These are phyloP conservation scores for Noturus placidus DNA, from an alignment of 2,113 vertebrate genomes.

Conservation along the genomic window DNA sequence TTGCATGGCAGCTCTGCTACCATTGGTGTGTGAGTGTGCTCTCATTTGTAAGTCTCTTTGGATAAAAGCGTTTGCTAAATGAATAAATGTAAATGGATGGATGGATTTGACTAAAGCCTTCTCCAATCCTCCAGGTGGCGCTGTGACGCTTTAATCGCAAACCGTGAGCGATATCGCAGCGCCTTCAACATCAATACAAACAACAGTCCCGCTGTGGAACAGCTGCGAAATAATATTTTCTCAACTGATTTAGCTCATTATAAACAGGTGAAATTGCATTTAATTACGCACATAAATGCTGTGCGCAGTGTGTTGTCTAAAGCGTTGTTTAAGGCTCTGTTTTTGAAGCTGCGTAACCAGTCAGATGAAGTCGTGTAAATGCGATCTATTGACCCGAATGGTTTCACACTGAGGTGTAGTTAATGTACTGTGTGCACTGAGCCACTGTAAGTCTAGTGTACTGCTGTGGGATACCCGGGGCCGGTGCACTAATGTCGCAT, in stretches of 20 bases:
- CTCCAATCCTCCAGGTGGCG: slow-evolving; percentile 38
- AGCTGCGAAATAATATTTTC: slow-evolving; percentile 47
- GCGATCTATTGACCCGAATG: background rate
- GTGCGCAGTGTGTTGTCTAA: too few relatives aligned
- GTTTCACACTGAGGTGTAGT: background rate
- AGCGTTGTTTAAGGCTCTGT: background rate
- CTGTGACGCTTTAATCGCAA: background rate
- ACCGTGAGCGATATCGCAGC: background rate
- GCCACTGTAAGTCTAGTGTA: background rate
- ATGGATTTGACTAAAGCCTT: background rate
- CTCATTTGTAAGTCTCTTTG: too few relatives aligned
- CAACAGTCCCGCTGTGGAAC: slow-evolving; percentile 45
- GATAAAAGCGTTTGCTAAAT: too few relatives aligned
- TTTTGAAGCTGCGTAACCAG: background rate
- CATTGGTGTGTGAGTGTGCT: too few relatives aligned
- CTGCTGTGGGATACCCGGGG: background rate
- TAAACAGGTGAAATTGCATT: slow-evolving; percentile 61
- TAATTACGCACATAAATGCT: background rate
- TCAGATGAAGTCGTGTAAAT: background rate
- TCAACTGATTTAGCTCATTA: slow-evolving; percentile 55
- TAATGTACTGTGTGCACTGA: background rate
- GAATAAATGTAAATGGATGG: too few relatives aligned
- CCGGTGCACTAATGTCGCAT: background rate
- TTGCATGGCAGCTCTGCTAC: too few relatives aligned
- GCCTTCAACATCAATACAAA: slow-evolving; percentile 44